Evolutionary conservation across 2,888 invertebrate species (phyloP), one percentile per base, ranked within the genome.

Genomic region (Zaprionus obscuricornis): DNA sequence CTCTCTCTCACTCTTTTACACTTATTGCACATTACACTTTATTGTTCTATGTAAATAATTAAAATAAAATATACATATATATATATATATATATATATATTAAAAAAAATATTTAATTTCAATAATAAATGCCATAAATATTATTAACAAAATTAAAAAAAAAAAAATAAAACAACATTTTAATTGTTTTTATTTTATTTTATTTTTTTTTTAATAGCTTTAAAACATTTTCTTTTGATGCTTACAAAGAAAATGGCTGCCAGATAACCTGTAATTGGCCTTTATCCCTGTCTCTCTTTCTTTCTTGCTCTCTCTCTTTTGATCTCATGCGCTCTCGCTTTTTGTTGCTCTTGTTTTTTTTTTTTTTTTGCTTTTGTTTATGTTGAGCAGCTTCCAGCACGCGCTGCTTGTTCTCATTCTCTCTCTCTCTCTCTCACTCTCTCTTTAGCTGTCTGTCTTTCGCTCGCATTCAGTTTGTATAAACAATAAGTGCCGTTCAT

Each of bases 401-500:
- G n/a, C n/a, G 16, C 4, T 34, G 34, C 16, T 13, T 36, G 17
- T 47, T 22, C 7, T n/a, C 10, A 5, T 40, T 8, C 27, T 10
- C 31, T 10, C 58, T 1, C 4, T 16, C 26, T 24, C 22, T 3
- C 34, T 8, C 51, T 33, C 34, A 45, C 24, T 40, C 29, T 37
- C 42, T 14, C 22, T 66, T 45, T 7, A 24, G 33, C 14, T n/a
- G 8, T 37, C 7, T 27, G 18, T 1, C 8, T 10, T 3, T 8
- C 10, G 13, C 5, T 51, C 47, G 42, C 34, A 50, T 36, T 60
- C 34, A 22, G 4, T 22, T 22, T 22, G 20, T 20, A 31, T 77
- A 84, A 85, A 85, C 76, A 78, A 74, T 69, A 59, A 77, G 49
- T 74, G 84, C 76, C 81, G 54, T 60, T 58, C 46, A 18, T 56